phyloP scores from a whole-genome alignment of 30 jellyfish, hydroid and myxozoan species.

The Euphysa ruthae region DNA sequence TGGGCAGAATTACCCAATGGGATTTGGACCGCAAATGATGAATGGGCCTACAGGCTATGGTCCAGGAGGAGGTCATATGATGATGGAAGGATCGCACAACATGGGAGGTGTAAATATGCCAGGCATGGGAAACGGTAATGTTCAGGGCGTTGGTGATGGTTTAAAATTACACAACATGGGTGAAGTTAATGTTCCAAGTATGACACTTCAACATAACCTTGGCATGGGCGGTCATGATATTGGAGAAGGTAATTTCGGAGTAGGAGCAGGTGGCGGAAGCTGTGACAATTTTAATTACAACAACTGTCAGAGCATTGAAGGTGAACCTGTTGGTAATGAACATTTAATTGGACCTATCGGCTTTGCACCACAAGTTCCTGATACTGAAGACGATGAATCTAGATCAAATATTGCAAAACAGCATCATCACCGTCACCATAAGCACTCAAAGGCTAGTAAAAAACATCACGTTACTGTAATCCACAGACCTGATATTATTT shows the following conservation, averaged over 20 bases:
- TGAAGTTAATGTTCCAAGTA: constrained; percentile 8
- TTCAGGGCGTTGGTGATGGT: neutral
- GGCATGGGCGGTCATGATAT: constrained; percentile 21
- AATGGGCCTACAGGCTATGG: neutral
- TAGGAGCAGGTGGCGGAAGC: constrained; percentile 9
- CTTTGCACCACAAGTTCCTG: constrained; percentile 31
- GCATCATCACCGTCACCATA: neutral
- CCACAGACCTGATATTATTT: constrained; percentile 71
- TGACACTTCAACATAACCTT: neutral
- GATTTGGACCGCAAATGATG: neutral
- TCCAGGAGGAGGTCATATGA: neutral
- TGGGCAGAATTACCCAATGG: constrained; percentile 15
- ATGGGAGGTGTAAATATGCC: constrained; percentile 1
- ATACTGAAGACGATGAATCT: constrained; percentile 18
- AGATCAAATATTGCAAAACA: constrained; percentile 19
- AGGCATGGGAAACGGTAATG: neutral
- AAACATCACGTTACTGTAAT: constrained; percentile 70
- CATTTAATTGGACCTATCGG: constrained; percentile 22
- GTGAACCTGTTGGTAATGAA: constrained; percentile 30
- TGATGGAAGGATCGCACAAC: neutral
- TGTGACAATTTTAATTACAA: neutral
- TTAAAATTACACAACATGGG: neutral
- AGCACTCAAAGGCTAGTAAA: constrained; percentile 35
- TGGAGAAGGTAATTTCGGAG: constrained; percentile 41
- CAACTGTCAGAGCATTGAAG: constrained; percentile 7